Conservation (phyloP, 2,888 invertebrate species). For the Esperia sulphurella region DNA sequence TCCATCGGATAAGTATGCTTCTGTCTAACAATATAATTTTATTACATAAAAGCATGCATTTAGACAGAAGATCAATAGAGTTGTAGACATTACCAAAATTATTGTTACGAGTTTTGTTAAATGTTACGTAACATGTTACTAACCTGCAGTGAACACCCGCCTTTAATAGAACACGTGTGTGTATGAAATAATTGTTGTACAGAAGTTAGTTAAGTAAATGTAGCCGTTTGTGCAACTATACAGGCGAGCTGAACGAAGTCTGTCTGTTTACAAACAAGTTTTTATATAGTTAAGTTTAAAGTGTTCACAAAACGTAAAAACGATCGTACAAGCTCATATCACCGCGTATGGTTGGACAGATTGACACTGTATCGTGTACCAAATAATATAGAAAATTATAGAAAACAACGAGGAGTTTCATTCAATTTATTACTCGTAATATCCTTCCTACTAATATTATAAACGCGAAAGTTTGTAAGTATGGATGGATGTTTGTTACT, state of each 20-base stretch:
- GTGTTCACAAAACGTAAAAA: too few species aligned
- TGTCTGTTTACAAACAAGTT: constrained; percentile 13
- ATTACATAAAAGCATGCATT: too few species aligned
- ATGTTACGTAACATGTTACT: not conserved
- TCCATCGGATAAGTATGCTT: not conserved
- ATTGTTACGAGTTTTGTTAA: not conserved
- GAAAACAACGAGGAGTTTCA: constrained; percentile 31
- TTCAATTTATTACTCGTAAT: constrained; percentile 23
- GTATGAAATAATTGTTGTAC: constrained; percentile 34
- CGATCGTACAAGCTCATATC: constrained; percentile 17
- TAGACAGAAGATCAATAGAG: too few species aligned
- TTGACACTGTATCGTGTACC: constrained; percentile 56
- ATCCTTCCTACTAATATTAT: too few species aligned
- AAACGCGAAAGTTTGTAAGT: too few species aligned
- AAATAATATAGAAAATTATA: constrained; percentile 70
- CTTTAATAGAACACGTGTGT: constrained; percentile 16
- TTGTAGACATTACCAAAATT: too few species aligned
- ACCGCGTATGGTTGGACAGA: constrained; percentile 60
- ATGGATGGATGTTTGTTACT: too few species aligned
- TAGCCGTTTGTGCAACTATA: constrained; percentile 60
- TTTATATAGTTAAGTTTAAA: constrained; percentile 17
- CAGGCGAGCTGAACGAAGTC: constrained; percentile 29
- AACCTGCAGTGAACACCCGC: not conserved
- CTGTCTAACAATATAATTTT: too few species aligned
- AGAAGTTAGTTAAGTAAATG: constrained; percentile 34